A percentile compares a stretch with the other conserved stretches of the same genome.
Conservation (phyloP, 1,140 invertebrate genomes). For the Lordiphosa mommai region DNA sequence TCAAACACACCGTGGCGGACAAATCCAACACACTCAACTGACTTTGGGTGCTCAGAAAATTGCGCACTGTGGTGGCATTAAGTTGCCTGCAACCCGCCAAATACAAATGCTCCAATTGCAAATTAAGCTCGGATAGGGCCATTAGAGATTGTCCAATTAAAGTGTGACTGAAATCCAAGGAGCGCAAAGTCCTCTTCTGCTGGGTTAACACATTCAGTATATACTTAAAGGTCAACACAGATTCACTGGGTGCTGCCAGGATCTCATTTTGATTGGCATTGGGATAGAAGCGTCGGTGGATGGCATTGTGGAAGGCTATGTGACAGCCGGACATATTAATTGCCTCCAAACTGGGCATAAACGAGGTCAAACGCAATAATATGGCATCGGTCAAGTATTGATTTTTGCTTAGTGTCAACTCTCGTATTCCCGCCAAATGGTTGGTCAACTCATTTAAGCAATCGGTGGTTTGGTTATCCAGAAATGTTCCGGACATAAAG, state of each 20-base stretch:
- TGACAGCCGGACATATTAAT: conserved; percentile 84
- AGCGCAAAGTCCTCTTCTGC: conserved; percentile 82
- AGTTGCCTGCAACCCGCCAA: conserved; percentile 85
- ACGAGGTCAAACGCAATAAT: conserved; percentile 84
- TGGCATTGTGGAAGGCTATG: conserved; percentile 85
- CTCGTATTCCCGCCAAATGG: conserved; percentile 82
- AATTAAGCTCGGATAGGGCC: conserved; percentile 80
- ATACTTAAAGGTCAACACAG: conserved; percentile 86
- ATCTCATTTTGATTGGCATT: conserved; percentile 31
- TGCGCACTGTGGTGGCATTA: conserved; percentile 82
- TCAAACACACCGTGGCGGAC: conserved; percentile 83
- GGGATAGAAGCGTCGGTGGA: conserved; percentile 85
- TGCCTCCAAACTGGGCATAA: conserved; percentile 82
- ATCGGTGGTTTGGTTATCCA: conserved; percentile 82
- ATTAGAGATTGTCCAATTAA: conserved; percentile 83
- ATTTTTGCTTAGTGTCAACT: conserved; percentile 84
- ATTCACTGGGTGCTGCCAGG: conserved; percentile 80
- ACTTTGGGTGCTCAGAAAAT: conserved; percentile 82
- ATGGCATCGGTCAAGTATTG: conserved; percentile 86
- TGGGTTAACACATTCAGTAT: conserved; percentile 82
- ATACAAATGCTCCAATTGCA: conserved; percentile 81
- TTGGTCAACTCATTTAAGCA: conserved; percentile 79
- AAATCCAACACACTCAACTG: conserved; percentile 83
- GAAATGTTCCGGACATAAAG: conserved; percentile 86
- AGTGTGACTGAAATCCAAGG: conserved; percentile 84